These are phyloP conservation scores for Tetramorium alpestre DNA, from an alignment of 1,140 invertebrate species.

Conservation along the genomic window DNA sequence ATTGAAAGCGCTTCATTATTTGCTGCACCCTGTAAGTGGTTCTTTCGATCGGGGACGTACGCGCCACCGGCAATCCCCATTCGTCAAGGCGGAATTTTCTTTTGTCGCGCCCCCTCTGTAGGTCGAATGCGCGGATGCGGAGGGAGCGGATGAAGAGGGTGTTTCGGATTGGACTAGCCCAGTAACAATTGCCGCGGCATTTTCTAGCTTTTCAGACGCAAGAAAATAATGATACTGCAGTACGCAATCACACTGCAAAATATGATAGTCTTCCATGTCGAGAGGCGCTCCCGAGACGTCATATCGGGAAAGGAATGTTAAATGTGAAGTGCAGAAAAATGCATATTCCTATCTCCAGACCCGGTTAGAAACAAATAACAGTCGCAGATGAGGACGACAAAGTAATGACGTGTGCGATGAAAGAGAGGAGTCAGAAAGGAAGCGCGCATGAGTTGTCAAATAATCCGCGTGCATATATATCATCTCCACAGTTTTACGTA, in stretches of 20 bases:
- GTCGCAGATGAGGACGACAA: constrained; percentile 58
- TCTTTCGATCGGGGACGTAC: constrained; percentile 32
- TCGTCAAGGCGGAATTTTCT: constrained; percentile 26
- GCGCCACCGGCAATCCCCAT: constrained; percentile 3
- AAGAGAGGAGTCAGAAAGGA: neutral
- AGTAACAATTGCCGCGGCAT: constrained; percentile 60
- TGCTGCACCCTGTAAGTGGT: constrained; percentile 40
- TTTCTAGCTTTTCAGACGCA: constrained; percentile 56
- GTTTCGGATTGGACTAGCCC: constrained; percentile 52
- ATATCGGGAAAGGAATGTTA: constrained; percentile 35
- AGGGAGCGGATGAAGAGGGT: neutral
- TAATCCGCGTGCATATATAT: neutral
- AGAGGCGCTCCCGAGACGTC: constrained; percentile 33
- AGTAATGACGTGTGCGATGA: constrained; percentile 52
- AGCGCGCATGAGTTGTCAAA: neutral
- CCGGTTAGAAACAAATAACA: constrained; percentile 62
- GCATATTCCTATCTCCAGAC: constrained; percentile 34
- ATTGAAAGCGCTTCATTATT: constrained; percentile 55
- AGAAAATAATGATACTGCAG: constrained; percentile 73
- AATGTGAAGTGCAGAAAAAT: constrained; percentile 59
- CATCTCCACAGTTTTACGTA: neutral
- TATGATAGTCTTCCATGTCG: neutral
- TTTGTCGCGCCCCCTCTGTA: constrained; percentile 32
- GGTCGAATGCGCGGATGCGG: neutral
- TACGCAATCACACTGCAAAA: constrained; percentile 46